phyloP scores from a whole-genome alignment of 2,797 vertebrate genomes.

The Botia kubotai region DNA sequence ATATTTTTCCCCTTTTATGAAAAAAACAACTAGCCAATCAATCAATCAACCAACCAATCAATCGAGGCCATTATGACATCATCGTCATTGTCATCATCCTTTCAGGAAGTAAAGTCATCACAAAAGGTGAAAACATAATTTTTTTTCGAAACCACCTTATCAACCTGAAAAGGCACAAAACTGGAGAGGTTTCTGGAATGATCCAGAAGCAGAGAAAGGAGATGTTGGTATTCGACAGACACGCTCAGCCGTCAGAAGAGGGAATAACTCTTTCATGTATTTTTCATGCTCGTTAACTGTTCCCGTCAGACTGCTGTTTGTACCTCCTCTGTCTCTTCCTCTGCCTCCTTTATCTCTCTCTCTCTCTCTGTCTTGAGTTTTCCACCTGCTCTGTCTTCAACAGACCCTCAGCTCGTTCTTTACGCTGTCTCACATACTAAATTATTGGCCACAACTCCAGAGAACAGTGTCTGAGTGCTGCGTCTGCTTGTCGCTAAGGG shows the following conservation, averaged over 20 bases:
- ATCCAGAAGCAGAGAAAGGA: slow-evolving; percentile 15
- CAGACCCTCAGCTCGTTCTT: slow-evolving; percentile 25
- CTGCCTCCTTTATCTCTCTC: slow-evolving; percentile 29
- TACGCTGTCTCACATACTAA: slow-evolving; percentile 24
- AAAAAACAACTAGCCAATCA: too few relatives aligned
- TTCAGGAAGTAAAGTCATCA: background rate
- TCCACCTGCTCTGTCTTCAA: slow-evolving; percentile 20
- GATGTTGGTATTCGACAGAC: slow-evolving; percentile 63
- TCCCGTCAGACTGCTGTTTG: slow-evolving; percentile 68
- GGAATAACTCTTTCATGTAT: slow-evolving; percentile 73
- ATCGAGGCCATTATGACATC: background rate
- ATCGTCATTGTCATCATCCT: background rate
- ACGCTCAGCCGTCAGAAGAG: slow-evolving; percentile 44
- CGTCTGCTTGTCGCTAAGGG: slow-evolving; percentile 37
- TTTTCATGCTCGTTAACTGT: slow-evolving; percentile 71
- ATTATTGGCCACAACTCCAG: slow-evolving; percentile 27
- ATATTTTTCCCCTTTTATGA: too few relatives aligned
- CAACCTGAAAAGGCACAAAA: background rate
- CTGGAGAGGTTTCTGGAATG: background rate
- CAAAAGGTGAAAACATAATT: background rate
- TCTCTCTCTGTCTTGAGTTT: slow-evolving; percentile 11
- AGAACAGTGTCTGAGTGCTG: slow-evolving; percentile 25
- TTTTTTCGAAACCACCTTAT: background rate
- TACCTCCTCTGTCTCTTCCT: slow-evolving; percentile 48
- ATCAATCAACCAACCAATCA: background rate